Base-by-base conservation (phyloP, 2,797 vertebrate genomes). In the Arctocebus calabarensis region DNA sequence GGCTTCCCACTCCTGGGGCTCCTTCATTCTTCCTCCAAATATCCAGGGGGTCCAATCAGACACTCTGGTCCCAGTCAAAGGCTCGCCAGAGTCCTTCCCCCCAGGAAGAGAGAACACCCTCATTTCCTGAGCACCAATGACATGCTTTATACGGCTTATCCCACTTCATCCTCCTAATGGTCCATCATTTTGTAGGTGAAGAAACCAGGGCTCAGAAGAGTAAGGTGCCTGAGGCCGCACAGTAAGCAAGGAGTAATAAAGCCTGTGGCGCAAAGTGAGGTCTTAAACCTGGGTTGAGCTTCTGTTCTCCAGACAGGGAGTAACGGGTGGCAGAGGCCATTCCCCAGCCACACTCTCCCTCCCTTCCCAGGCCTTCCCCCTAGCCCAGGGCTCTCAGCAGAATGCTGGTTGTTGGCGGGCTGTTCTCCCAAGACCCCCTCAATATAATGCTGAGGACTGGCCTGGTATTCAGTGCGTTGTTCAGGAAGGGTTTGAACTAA, bases 171-270 rank as follows among this genome's bases (percentile, higher is more conserved):
- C 52, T 55, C 71, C 71, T 81, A 84, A 73, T 17, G 57, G 25
- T 55, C 74, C 1, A 5, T 57, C 40, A n/a, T 87, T 92, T 40
- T 74, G 19, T 48, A 90, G 66, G 45, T 17, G 32, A 88, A 77
- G 71, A 87, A 61, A 45, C n/a, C 13, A 25, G 55, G 43, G 71
- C 34, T 91, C 75, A 77, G 94, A 94, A 71, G 95, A 45, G 85
- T 43, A 27, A 84, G 78, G 79, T 48, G 25, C 29, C 57, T 23
- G 22, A 75, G 59, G 68, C 68, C 75, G 77, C 71, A 85, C 10
- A 68, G 93, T 7, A 7, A 84, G 20, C 40, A 52, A 25, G 48
- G 43, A 48, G 61, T 66, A 84, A 59, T 66, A 84, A 59, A 89
- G 82, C 62, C 61, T 45, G 32, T 20, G 23, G 3, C 37, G 94